Evolutionary conservation across 2,113 vertebrate species (phyloP).

Genomic region (Oplegnathus fasciatus): DNA sequence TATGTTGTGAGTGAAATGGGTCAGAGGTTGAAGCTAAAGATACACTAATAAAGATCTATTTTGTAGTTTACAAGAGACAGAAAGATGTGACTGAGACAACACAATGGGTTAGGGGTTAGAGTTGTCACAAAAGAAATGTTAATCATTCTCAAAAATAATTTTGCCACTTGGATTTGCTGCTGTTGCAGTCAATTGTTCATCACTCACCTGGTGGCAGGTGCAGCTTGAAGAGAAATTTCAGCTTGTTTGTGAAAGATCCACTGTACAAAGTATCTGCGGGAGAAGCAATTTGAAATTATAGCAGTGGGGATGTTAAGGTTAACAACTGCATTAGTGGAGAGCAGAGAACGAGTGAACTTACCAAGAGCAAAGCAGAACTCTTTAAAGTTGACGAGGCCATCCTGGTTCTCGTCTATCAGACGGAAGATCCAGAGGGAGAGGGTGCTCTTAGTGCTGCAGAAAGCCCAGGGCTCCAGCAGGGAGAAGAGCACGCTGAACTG

Average conservation of each 20-base stretch:
- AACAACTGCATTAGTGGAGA: not conserved
- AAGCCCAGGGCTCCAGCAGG: slow-evolving; percentile 94
- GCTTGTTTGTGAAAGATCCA: slow-evolving; percentile 95
- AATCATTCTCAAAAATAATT: not conserved
- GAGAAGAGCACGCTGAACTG: slow-evolving; percentile 92
- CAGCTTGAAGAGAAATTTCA: slow-evolving; percentile 97
- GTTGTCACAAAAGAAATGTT: not conserved
- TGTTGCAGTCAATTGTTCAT: not conserved
- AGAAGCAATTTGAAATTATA: slow-evolving; percentile 36
- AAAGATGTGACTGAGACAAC: not conserved
- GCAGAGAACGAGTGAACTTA: slow-evolving; percentile 64
- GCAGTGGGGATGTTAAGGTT: not conserved
- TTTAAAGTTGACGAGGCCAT: slow-evolving; percentile 95
- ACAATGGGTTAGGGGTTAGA: not conserved
- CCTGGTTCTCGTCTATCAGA: slow-evolving; percentile 91
- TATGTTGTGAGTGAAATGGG: slow-evolving; percentile 18
- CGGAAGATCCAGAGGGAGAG: slow-evolving; percentile 92
- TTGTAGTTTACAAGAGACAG: slow-evolving; percentile 19
- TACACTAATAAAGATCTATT: not conserved
- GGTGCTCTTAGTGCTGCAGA: slow-evolving; percentile 87
- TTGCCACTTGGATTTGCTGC: not conserved
- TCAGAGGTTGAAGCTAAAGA: slow-evolving; percentile 29
- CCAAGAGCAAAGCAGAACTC: slow-evolving; percentile 92
- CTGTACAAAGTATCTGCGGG: slow-evolving; percentile 91
- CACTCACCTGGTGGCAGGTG: slow-evolving; percentile 94